Percentiles rank a stretch among this genome's conserved stretches.
phyloP scores from a whole-genome alignment of 2,888 invertebrate species.

The Cataglyphis livida region DNA sequence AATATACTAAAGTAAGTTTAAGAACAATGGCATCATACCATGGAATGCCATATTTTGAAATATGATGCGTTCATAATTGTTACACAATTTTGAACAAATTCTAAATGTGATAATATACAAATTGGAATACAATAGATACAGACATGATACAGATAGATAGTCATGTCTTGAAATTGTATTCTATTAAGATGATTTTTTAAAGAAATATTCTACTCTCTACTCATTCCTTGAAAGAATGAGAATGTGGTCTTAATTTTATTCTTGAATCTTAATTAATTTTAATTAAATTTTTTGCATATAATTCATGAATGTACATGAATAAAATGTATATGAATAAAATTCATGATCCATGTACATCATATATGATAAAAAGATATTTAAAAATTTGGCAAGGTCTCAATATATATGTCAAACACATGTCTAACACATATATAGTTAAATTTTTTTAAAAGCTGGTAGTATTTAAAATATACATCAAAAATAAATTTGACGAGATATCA shows the following conservation, averaged over 20 bases:
- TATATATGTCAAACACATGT: background rate
- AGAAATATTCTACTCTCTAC: background rate
- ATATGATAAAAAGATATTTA: background rate
- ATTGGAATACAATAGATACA: background rate
- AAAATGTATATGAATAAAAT: background rate
- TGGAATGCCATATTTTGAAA: slow-evolving; percentile 9
- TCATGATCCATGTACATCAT: background rate
- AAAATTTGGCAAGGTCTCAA: background rate
- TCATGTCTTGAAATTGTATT: background rate
- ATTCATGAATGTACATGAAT: background rate
- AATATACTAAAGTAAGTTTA: background rate
- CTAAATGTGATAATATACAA: background rate
- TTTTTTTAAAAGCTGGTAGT: slow-evolving; percentile 5
- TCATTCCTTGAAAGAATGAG: background rate
- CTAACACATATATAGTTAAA: background rate
- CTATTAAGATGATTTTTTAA: slow-evolving; percentile 2
- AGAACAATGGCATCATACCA: slow-evolving; percentile 24
- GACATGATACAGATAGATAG: background rate
- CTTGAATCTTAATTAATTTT: too few species aligned
- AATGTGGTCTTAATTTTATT: background rate
- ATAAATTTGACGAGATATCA: background rate
- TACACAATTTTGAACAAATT: background rate
- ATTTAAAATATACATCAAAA: slow-evolving; percentile 33
- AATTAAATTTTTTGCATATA: background rate
- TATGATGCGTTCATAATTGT: background rate